Evolutionary conservation across 2,888 invertebrate species (phyloP), one percentile per base, ranked within the genome.

Genomic region (Aspidiotus destructor): DNA sequence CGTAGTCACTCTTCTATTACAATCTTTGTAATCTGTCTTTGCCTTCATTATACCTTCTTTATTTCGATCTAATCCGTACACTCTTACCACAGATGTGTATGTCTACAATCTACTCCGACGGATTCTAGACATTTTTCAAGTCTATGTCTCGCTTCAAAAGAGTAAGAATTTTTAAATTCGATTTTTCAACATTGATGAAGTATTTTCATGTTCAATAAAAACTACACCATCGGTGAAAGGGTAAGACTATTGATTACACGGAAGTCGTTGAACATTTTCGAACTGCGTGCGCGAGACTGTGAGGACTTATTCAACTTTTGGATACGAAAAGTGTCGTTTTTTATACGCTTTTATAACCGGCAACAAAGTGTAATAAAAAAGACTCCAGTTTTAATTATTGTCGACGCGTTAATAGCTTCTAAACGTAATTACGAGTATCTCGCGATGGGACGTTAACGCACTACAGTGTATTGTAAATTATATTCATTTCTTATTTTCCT

Each of bases 321-420:
- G 28, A 28, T 28, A 28, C 28, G 28, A 28, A 28, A 28, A 28
- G 28, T 5, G 28, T 28, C 28, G 28, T 28, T 28, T 28, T 28
- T 28, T 28, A 28, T 11, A n/a, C 48, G 48, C 2, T 48, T 48
- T 48, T 48, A 48, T 48, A 48, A 48, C 48, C 48, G 48, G n/a
- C n/a, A 48, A 48, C 48, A 48, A 48, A 48, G 48, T 48, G 48
- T n/a, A 48, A 48, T 48, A 48, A 48, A 28, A 28, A 48, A 48
- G 48, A 13, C 48, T 48, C 11, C 11, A 48, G n/a, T 48, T 48
- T 48, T 48, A 48, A 48, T 48, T 48, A 48, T 48, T 48, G 48
- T 48, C 48, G 48, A 48, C 48, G 48, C 48, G 48, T 48, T 48
- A 48, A 48, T 48, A 48, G 48, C 48, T 48, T n/a, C 11, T 48